Conservation (phyloP, 1,140 invertebrate genomes). For the Popillia japonica region DNA sequence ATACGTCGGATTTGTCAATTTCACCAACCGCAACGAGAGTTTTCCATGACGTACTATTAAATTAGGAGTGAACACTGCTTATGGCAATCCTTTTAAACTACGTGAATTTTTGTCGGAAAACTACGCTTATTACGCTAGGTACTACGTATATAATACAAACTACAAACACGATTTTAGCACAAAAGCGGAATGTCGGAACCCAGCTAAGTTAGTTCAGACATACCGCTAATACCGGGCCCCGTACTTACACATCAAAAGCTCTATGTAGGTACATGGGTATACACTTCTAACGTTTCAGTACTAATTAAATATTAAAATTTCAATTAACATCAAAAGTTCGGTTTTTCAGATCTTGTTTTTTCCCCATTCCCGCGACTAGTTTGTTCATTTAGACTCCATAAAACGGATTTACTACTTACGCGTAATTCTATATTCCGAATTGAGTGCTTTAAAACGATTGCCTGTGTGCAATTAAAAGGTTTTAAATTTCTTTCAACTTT, state of each 20-base stretch:
- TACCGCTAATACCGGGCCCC: neutral
- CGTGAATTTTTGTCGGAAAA: neutral
- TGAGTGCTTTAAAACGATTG: too few species aligned
- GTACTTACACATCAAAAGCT: neutral
- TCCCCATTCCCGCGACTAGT: neutral
- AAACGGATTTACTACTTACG: neutral
- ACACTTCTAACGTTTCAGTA: neutral
- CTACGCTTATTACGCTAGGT: neutral
- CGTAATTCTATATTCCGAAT: too few species aligned
- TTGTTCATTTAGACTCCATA: neutral
- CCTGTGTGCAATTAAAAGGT: too few species aligned
- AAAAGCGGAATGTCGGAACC: neutral
- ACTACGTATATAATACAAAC: neutral
- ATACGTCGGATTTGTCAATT: neutral
- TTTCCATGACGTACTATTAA: neutral
- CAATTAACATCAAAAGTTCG: neutral
- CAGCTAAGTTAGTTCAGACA: neutral
- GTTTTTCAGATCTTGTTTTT: neutral
- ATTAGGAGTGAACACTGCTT: neutral
- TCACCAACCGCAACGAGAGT: neutral
- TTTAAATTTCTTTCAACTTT: too few species aligned
- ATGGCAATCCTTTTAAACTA: neutral
- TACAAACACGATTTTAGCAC: neutral
- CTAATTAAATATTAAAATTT: conserved; percentile 11
- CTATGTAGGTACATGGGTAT: neutral